phyloP scores from a whole-genome alignment of 2,113 vertebrate genomes.

The Bubo bubo region DNA sequence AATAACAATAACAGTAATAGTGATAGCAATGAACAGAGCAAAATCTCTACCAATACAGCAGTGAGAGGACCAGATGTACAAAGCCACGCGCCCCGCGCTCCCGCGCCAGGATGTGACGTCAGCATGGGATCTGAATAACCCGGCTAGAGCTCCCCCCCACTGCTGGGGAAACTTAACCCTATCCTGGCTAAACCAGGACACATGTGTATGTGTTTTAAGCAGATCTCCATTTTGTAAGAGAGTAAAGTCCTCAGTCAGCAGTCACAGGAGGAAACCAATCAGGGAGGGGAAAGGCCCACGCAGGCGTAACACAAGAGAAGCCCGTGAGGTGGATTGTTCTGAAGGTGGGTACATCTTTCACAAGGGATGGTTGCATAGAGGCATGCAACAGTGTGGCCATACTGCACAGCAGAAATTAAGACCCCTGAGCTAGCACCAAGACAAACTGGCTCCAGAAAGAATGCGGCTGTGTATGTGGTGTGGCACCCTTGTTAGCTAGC shows the following conservation, averaged over 20 bases:
- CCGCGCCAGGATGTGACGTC: too few species aligned
- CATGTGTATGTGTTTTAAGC: not conserved
- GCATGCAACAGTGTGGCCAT: fast-evolving
- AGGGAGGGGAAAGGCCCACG: not conserved
- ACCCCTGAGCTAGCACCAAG: not conserved
- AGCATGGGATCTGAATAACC: too few species aligned
- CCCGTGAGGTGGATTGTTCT: fast-evolving
- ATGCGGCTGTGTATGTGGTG: fast-evolving
- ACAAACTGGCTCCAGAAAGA: not conserved
- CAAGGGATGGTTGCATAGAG: not conserved
- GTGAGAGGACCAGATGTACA: too few species aligned
- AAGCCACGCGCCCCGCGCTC: too few species aligned
- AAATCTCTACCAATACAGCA: too few species aligned
- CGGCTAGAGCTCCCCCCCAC: too few species aligned
- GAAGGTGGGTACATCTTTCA: not conserved
- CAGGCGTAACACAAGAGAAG: not conserved
- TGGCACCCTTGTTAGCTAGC: not conserved
- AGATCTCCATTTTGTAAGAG: not conserved
- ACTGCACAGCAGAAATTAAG: not conserved
- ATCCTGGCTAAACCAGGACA: too few species aligned
- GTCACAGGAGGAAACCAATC: not conserved
- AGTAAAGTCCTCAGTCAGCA: not conserved
- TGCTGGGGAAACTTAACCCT: too few species aligned
- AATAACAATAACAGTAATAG: too few species aligned
- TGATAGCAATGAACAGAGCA: too few species aligned